Base-by-base conservation (phyloP, 23 tunicate genomes). In the Ascidia mentula region DNA sequence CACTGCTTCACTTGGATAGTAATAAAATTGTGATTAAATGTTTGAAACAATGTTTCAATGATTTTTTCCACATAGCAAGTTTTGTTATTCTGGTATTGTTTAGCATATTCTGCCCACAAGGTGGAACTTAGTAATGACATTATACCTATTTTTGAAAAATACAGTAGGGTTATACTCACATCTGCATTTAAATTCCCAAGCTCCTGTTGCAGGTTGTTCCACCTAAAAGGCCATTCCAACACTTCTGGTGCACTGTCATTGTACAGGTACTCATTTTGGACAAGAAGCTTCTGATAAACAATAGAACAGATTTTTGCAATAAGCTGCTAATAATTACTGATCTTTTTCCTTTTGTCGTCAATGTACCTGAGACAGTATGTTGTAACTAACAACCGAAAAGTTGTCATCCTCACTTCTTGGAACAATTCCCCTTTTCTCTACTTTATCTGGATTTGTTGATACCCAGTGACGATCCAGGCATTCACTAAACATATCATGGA, bases 131-230 rank as follows among this genome's bases (percentile, higher is more conserved):
- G n/a, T n/a, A n/a, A n/a, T n/a, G n/a, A n/a, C n/a, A n/a, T n/a
- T n/a, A n/a, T n/a, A n/a, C n/a, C n/a, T n/a, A n/a, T n/a, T n/a
- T 17, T 12, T 40, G 34, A 20, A 31, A 73, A 73, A 34, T 8
- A 28, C 9, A 18, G n/a, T 33, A 40, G 40, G 22, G 22, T 33
- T 8, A 39, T 18, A 42, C 88, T 78, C 83, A 92, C 97, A 87
- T 92, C 97, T 31, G 87, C 60, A 38, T 79, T 78, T 36, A 70
- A 72, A 20, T 31, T n/a, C 13, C 79, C 82, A 32, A 92, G 37
- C 40, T 92, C 97, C 69, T 33, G 45, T 53, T 73, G 40, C 28
- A 92, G 36, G n/a, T 87, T 92, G 12, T 45, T 73, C 97, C 97
- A 92, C 2, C 97, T 85, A 82, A 40, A 86, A 15, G 73, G 35